These are phyloP conservation scores for Lithophane leautieri DNA, from an alignment of 2,888 invertebrate species.

Conservation along the genomic window DNA sequence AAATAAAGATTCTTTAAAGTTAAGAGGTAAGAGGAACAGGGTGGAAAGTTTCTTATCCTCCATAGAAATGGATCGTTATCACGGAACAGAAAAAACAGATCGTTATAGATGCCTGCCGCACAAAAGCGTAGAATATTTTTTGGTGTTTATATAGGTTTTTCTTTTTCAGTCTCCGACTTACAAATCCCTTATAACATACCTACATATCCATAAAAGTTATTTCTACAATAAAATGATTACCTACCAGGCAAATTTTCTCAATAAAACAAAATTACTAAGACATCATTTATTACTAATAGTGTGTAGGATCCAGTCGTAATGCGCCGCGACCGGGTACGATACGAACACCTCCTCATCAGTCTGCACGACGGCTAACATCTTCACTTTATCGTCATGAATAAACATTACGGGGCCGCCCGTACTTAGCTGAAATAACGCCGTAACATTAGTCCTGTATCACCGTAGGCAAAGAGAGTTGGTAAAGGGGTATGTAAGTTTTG, in stretches of 20 bases:
- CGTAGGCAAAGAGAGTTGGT: neutral
- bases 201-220: neutral
- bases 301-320: constrained; percentile 64
- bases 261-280: constrained; percentile 25
- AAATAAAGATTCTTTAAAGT: neutral
- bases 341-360: constrained; percentile 62
- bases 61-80: neutral
- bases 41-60: neutral
- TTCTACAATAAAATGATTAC: neutral
- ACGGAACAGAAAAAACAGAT: too few species aligned
- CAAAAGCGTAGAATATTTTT: neutral
- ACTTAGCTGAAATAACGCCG: constrained; percentile 51
- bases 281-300: constrained; percentile 51
- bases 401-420: constrained; percentile 64
- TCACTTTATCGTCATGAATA: constrained; percentile 39
- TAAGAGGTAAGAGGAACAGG: neutral
- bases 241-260: neutral
- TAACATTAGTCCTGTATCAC: neutral
- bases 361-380: constrained; percentile 69
- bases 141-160: neutral
- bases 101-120: neutral
- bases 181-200: neutral
- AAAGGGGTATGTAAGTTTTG: neutral
- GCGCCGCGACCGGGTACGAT: constrained; percentile 59
- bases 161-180: neutral